Evolutionary conservation across 2,797 vertebrate genomes (phyloP).

Genomic region (Menidia menidia): DNA sequence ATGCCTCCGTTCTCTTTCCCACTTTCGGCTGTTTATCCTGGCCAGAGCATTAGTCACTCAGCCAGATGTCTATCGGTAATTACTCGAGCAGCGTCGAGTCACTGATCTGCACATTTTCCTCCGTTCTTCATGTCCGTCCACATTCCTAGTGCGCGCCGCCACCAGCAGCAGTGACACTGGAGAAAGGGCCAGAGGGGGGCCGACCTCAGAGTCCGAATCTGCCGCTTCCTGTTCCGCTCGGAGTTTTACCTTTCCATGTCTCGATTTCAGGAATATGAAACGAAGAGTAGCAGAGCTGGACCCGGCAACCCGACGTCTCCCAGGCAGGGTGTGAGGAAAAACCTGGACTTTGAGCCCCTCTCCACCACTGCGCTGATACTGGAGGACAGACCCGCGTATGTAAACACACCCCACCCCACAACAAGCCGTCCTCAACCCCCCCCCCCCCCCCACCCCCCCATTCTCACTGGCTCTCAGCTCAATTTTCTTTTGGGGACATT

Average conservation of each 20-base stretch:
- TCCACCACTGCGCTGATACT: slow-evolving; percentile 96
- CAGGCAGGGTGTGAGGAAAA: slow-evolving; percentile 92
- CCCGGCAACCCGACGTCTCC: slow-evolving; percentile 88
- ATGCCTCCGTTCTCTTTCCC: neutral
- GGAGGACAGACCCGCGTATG: slow-evolving; percentile 94
- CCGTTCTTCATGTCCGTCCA: neutral
- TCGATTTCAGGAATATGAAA: slow-evolving; percentile 92
- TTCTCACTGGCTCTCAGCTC: neutral
- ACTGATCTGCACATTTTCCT: neutral
- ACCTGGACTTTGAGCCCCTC: slow-evolving; percentile 93
- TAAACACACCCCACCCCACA: slow-evolving; percentile 42
- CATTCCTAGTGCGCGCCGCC: neutral
- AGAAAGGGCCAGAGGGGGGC: neutral
- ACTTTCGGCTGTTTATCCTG: neutral
- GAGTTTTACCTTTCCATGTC: slow-evolving; percentile 6
- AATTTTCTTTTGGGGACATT: neutral
- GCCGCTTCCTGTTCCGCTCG: neutral
- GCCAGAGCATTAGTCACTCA: neutral
- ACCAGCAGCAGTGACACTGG: slow-evolving; percentile 11
- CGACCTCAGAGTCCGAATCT: neutral
- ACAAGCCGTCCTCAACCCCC: neutral
- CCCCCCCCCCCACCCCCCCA: no score
- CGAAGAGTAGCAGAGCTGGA: slow-evolving; percentile 86
- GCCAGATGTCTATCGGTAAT: neutral
- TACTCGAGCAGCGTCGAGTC: neutral